These are phyloP conservation scores for Mesorhabditis sp. DNA, from an alignment of 2,888 invertebrate genomes.

Conservation along the genomic window DNA sequence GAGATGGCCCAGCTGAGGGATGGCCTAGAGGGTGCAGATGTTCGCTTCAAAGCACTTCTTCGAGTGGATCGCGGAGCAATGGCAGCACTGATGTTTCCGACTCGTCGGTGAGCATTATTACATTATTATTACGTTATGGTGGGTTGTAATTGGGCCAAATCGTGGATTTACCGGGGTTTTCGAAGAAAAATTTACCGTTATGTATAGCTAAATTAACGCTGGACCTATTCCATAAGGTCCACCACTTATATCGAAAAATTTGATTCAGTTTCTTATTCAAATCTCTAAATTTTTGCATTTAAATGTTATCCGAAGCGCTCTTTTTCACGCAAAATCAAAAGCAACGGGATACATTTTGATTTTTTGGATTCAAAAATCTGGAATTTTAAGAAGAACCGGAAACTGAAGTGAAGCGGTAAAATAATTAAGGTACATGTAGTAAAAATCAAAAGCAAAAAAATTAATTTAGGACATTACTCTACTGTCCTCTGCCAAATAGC, in stretches of 20 bases:
- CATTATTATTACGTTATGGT: too few relatives aligned
- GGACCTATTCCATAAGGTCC: not conserved
- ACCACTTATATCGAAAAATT: not conserved
- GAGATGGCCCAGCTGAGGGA: not conserved
- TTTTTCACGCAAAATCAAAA: too few relatives aligned
- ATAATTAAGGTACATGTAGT: too few relatives aligned
- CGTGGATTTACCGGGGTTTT: not conserved
- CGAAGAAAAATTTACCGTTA: not conserved
- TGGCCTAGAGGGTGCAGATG: conserved; percentile 18
- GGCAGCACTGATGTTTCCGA: not conserved
- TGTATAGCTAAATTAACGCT: not conserved
- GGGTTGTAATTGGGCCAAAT: not conserved
- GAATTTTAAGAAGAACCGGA: too few relatives aligned
- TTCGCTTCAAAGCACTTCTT: conserved; percentile 16
- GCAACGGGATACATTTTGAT: too few relatives aligned
- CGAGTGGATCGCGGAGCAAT: conserved; percentile 5
- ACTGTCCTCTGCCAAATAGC: too few relatives aligned
- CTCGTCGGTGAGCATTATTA: not conserved
- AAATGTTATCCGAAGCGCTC: not conserved
- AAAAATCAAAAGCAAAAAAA: too few relatives aligned
- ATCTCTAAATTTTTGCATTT: not conserved
- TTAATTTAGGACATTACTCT: too few relatives aligned
- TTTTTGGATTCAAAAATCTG: too few relatives aligned
- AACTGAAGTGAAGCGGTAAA: too few relatives aligned
- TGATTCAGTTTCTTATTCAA: not conserved